Conservation (phyloP, 1,140 invertebrate species). For the Magallana angulata region DNA sequence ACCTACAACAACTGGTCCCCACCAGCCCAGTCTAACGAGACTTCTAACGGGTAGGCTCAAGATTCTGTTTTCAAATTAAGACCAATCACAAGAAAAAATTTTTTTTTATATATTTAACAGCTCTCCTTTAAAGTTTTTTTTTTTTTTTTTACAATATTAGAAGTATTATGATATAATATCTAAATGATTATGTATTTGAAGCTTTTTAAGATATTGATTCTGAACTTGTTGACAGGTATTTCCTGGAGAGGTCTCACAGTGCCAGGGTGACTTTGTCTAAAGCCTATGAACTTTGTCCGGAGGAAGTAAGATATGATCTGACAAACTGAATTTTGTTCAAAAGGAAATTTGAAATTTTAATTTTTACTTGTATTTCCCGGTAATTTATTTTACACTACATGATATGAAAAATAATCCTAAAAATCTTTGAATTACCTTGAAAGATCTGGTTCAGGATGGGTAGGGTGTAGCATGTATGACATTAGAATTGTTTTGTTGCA, state of each 20-base stretch:
- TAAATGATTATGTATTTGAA: too few relatives aligned
- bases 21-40: conserved; percentile 95
- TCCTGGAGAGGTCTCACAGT: conserved; percentile 94
- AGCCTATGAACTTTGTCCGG: conserved; percentile 88
- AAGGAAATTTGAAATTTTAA: too few relatives aligned
- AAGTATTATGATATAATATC: not conserved
- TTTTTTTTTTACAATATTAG: not conserved
- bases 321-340: too few relatives aligned
- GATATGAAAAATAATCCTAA: too few relatives aligned
- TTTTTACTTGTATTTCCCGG: too few relatives aligned
- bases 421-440: too few relatives aligned
- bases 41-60: conserved; percentile 87
- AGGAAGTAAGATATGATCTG: conserved; percentile 83
- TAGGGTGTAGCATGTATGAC: too few relatives aligned
- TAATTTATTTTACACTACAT: too few relatives aligned
- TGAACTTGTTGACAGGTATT: conserved; percentile 83
- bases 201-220: too few relatives aligned
- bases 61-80: not conserved
- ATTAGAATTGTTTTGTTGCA: conserved; percentile 44
- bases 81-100: not conserved
- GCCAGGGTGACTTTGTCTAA: conserved; percentile 93
- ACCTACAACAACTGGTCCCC: conserved; percentile 96
- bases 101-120: not conserved
- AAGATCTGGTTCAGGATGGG: too few relatives aligned
- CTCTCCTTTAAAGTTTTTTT: not conserved